A percentile compares a stretch with the other conserved stretches of the same genome.
Evolutionary conservation across 1,140 invertebrate genomes (phyloP).

Genomic region (Camponotus floridanus): DNA sequence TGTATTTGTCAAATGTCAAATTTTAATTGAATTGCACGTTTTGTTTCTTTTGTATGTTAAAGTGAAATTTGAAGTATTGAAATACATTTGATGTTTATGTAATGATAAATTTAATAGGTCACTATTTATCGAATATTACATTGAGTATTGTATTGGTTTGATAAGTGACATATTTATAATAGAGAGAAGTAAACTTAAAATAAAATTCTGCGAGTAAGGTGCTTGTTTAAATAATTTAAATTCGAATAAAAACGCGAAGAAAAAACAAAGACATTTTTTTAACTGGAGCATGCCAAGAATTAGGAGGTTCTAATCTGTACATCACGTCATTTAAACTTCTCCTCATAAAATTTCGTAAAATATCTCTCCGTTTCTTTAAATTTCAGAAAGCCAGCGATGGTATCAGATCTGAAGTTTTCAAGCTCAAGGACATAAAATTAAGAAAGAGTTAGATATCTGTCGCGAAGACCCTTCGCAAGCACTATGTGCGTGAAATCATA

Average conservation of each 20-base stretch:
- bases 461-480: background rate
- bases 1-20: background rate
- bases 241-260: background rate
- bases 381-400: background rate
- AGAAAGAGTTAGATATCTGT: background rate
- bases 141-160: too few species aligned
- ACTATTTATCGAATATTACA: too few species aligned
- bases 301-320: background rate
- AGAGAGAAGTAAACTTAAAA: background rate
- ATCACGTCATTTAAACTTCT: background rate
- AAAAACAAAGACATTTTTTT: background rate
- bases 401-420: background rate
- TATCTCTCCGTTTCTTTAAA: background rate
- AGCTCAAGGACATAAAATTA: background rate
- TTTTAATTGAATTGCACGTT: background rate
- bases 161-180: too few species aligned
- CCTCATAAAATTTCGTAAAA: background rate
- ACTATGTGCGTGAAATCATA: conserved; percentile 19
- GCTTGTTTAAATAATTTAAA: background rate
- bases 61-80: too few species aligned
- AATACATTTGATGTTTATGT: too few species aligned
- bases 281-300: background rate
- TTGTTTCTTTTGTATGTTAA: too few species aligned
- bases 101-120: too few species aligned
- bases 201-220: background rate